phyloP scores from a whole-genome alignment of 2,113 vertebrate species.

The Silurus meridionalis region DNA sequence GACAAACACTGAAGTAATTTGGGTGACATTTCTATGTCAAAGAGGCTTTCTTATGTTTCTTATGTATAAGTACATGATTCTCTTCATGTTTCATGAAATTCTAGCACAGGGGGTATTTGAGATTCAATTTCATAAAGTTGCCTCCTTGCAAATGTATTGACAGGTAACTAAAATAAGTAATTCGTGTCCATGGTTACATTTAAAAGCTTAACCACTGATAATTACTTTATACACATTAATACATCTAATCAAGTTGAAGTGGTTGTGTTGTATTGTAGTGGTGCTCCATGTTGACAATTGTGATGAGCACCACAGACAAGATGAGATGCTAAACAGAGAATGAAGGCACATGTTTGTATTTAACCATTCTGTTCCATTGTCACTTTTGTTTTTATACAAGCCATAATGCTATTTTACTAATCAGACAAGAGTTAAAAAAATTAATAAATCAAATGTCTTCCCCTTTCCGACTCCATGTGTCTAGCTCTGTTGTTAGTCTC shows the following conservation, averaged over 20 bases:
- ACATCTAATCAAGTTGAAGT: background rate
- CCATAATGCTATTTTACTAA: background rate
- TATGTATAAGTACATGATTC: background rate
- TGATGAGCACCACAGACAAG: background rate
- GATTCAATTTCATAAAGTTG: background rate
- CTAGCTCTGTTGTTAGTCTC: background rate
- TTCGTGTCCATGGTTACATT: background rate
- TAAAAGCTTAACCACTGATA: background rate
- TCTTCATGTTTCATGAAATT: background rate
- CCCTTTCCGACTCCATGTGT: background rate
- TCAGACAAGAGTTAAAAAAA: background rate
- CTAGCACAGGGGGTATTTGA: background rate
- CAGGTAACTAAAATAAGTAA: background rate
- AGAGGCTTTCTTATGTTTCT: background rate
- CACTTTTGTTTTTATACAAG: background rate
- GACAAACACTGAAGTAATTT: constrained; percentile 45
- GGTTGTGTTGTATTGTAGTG: background rate
- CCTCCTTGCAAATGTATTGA: background rate
- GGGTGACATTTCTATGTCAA: constrained; percentile 49
- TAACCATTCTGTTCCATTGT: background rate
- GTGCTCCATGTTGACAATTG: background rate
- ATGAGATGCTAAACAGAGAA: background rate
- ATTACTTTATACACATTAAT: background rate
- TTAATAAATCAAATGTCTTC: background rate
- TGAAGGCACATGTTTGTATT: background rate